Evolutionary conservation across 2,797 vertebrate species (phyloP), one percentile per base, ranked within the genome.

Genomic region (Chrosomus eos): DNA sequence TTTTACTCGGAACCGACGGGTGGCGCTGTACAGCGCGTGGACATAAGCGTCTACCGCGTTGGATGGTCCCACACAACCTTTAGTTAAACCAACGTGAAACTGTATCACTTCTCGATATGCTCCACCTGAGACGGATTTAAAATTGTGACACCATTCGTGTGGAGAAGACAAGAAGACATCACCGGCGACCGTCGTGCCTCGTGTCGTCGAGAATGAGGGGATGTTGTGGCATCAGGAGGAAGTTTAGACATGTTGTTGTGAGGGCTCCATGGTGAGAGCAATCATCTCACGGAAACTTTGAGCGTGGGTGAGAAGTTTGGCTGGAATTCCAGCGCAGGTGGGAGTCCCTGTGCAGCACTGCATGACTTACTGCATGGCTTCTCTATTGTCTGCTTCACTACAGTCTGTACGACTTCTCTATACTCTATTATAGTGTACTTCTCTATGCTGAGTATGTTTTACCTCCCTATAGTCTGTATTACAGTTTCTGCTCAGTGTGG

Each of bases 1-100:
- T 94, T 86, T 89, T 86, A 86, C 78, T 81, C 89, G 82, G 88
- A 70, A 87, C 87, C 92, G 91, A 93, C 89, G 91, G 94, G 93
- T 91, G 95, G 93, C 94, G 94, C 93, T 91, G 89, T 76, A 77
- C 75, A 72, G 93, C 88, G 90, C 67, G 85, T 85, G 60, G 75
- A 74, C 83, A 84, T 81, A 48, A 75, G 85, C 23, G 36, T 51
- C 16, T 58, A 38, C 21, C 40, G 40, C 66, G 11, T 70, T 19
- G 66, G 38, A 23, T 60, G 31, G 19, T 84, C 64, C 8, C 31
- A 62, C 66, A 48, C 26, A 64, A 28, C 38, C 18, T 76, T 75
- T 53, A 11, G 43, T 43, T 43, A 26, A 66, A 75, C 38, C 40
- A 28, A 36, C 38, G 58, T 64, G 28, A 73, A 66, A 67, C 28